Percentiles rank a stretch among this genome's conserved stretches.
Evolutionary conservation across 2,113 vertebrate species (phyloP).

Genomic region (Nothocercus nigrocapillus): DNA sequence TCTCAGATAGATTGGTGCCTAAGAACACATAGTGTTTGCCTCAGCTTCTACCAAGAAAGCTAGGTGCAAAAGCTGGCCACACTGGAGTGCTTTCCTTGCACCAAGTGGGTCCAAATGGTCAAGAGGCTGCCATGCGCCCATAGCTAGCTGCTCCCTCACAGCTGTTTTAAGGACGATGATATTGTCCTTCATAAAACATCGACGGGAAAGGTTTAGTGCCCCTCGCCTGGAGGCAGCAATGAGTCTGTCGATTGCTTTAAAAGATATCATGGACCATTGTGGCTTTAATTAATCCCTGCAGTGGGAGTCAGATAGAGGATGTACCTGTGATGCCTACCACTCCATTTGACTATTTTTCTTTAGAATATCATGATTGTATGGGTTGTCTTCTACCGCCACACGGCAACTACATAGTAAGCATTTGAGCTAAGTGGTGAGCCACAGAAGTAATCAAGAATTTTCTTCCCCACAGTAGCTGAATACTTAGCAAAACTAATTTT

Average conservation of each 20-base stretch:
- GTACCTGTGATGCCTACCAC: not conserved
- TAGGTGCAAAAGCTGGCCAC: not conserved
- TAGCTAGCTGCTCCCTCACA: not conserved
- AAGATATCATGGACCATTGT: not conserved
- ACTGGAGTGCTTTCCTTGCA: not conserved
- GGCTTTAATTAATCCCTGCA: not conserved
- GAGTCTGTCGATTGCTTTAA: constrained; percentile 10
- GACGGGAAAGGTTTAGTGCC: constrained; percentile 31
- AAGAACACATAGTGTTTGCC: not conserved
- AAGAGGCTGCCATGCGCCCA: not conserved
- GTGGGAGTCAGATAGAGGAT: not conserved
- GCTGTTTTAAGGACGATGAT: not conserved
- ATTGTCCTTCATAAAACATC: constrained; percentile 45
- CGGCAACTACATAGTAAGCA: not conserved
- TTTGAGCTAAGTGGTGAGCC: not conserved
- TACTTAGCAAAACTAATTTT: not conserved
- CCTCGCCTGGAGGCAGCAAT: constrained; percentile 17
- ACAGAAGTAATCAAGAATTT: accelerated
- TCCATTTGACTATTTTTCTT: not conserved
- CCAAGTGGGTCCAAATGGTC: not conserved
- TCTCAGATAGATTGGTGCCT: not conserved
- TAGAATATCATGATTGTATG: not conserved
- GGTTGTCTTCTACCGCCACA: not conserved
- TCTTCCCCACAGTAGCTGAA: accelerated
- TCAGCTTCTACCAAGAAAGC: not conserved